Conservation (phyloP, 2,797 vertebrate genomes). For the Eupleurogrammus muticus region DNA sequence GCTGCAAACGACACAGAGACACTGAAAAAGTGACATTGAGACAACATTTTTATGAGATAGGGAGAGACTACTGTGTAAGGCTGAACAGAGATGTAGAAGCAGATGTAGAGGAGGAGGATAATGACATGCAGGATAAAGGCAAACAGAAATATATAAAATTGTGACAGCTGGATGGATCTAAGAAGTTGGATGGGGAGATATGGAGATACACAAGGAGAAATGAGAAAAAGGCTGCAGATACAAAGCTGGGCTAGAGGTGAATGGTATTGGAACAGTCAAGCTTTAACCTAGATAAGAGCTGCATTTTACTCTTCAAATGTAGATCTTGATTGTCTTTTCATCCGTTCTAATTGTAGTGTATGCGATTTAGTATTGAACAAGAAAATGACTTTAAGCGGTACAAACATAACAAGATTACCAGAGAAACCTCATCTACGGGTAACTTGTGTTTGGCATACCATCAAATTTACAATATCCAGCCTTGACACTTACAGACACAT, state of each 20-base stretch:
- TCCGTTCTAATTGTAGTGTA: too few species aligned
- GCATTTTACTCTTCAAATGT: too few species aligned
- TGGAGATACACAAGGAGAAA: background rate
- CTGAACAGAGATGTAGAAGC: background rate
- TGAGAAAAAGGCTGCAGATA: background rate
- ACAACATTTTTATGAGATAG: background rate
- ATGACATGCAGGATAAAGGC: background rate
- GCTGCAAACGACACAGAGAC: background rate
- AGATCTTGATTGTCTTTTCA: too few species aligned
- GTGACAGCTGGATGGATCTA: background rate
- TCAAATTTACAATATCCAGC: constrained; percentile 4
- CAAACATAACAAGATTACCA: too few species aligned
- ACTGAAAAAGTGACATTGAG: background rate
- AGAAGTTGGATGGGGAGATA: background rate
- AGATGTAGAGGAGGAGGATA: background rate
- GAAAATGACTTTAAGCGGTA: too few species aligned
- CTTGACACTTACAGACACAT: constrained; percentile 1
- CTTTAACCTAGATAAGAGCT: background rate
- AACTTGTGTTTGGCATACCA: too few species aligned
- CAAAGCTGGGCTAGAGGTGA: background rate
- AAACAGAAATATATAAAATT: background rate
- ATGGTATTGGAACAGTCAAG: background rate
- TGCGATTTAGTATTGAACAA: too few species aligned
- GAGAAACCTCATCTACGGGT: too few species aligned
- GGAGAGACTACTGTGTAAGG: background rate